Conservation (phyloP, 2,888 invertebrate genomes). For the Tribolium freemani region DNA sequence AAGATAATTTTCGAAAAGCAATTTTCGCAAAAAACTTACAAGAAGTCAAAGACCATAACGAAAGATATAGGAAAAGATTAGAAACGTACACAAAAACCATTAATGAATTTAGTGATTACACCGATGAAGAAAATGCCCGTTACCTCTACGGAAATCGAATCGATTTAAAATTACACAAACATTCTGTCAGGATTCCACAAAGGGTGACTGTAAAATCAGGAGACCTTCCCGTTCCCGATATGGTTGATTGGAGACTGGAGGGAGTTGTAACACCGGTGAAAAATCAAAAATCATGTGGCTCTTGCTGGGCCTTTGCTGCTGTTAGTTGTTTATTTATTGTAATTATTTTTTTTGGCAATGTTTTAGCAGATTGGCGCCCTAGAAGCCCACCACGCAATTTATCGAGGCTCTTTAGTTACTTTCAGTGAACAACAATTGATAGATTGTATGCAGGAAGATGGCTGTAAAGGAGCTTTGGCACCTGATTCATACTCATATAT, state of each 20-base stretch:
- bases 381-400: constrained; percentile 86
- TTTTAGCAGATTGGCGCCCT: constrained; percentile 87
- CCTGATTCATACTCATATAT: constrained; percentile 80
- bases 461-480: constrained; percentile 85
- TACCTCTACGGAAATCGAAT: constrained; percentile 7
- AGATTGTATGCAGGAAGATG: constrained; percentile 72
- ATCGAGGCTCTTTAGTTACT: constrained; percentile 73
- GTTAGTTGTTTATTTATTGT: constrained; percentile 21
- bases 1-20: constrained; percentile 4
- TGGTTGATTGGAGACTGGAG: constrained; percentile 20
- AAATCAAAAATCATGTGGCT: constrained; percentile 32
- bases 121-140: constrained; percentile 29
- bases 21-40: constrained; percentile 14
- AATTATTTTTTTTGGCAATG: too few relatives aligned
- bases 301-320: constrained; percentile 33
- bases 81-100: constrained; percentile 5
- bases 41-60: constrained; percentile 18
- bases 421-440: constrained; percentile 22
- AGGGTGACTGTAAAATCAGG: too few relatives aligned
- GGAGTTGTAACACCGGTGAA: constrained; percentile 28
- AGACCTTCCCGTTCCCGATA: too few relatives aligned
- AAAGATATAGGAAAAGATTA: not conserved
- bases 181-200: too few relatives aligned
- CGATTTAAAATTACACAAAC: constrained; percentile 4
- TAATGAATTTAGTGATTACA: constrained; percentile 12